Conservation (phyloP, 2,113 vertebrate genomes). For the Carassius carassius region DNA sequence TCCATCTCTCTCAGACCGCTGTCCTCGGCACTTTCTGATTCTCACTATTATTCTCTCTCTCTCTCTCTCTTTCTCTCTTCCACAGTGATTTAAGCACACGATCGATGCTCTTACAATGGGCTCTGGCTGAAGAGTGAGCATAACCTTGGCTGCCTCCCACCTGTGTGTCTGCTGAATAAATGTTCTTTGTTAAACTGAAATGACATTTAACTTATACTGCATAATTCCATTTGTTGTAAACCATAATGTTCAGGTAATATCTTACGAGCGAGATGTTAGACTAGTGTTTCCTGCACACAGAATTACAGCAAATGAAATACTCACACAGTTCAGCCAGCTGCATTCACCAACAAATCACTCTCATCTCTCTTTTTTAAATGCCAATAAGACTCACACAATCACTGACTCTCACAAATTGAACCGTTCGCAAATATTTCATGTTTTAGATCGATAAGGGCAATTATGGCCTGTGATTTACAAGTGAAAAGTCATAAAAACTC, state of each 20-base stretch:
- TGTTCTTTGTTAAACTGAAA: neutral
- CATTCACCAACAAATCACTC: no score
- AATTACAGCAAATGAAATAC: neutral
- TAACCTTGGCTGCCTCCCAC: slow-evolving; percentile 42
- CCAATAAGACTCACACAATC: neutral
- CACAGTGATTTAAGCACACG: slow-evolving; percentile 57
- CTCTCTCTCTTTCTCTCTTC: slow-evolving; percentile 19
- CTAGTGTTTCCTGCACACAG: neutral
- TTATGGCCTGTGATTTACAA: neutral
- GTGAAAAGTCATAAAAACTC: neutral
- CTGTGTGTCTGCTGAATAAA: neutral
- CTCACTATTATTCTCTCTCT: slow-evolving; percentile 50
- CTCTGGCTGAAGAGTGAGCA: slow-evolving; percentile 55
- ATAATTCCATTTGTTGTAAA: neutral
- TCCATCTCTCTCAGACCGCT: slow-evolving; percentile 43
- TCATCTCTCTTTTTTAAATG: no score
- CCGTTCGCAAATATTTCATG: no score
- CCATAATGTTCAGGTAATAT: neutral
- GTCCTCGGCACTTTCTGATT: slow-evolving; percentile 51
- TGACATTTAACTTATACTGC: neutral
- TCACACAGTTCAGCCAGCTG: neutral
- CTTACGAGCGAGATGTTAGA: no score
- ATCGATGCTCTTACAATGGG: slow-evolving; percentile 53
- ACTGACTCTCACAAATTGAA: neutral
- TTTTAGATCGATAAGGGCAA: neutral